These are phyloP conservation scores for Datnioides undecimradiatus DNA, from an alignment of 2,113 vertebrate species.

Conservation along the genomic window DNA sequence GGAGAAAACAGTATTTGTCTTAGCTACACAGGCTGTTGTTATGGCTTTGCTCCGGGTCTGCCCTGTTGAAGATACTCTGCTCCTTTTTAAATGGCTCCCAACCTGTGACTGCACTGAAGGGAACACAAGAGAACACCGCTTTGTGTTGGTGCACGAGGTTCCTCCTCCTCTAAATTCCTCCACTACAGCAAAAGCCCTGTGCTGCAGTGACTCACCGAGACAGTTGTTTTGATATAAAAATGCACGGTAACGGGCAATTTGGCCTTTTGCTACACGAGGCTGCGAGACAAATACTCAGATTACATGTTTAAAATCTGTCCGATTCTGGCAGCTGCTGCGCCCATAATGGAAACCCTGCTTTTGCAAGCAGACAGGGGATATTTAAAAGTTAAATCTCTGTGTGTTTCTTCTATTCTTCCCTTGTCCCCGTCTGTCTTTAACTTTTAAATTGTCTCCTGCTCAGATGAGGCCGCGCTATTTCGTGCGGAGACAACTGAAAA, in stretches of 20 bases:
- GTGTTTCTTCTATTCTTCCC: neutral
- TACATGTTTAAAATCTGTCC: constrained; percentile 43
- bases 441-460: constrained; percentile 44
- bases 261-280: constrained; percentile 55
- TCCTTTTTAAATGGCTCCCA: constrained; percentile 29
- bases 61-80: constrained; percentile 40
- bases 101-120: constrained; percentile 42
- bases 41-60: constrained; percentile 44
- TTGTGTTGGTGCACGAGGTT: constrained; percentile 38
- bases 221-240: constrained; percentile 60
- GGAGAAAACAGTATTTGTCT: constrained; percentile 27
- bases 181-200: constrained; percentile 11
- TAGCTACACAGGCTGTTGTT: constrained; percentile 21
- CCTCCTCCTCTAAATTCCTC: constrained; percentile 38
- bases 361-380: constrained; percentile 24
- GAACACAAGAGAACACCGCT: neutral
- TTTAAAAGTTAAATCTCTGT: constrained; percentile 51
- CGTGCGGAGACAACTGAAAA: constrained; percentile 16
- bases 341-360: constrained; percentile 36
- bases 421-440: constrained; percentile 14
- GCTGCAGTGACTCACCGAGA: constrained; percentile 41
- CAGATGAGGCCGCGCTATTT: constrained; percentile 26
- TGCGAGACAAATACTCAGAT: constrained; percentile 47
- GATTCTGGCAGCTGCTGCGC: constrained; percentile 21
- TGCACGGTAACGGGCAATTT: constrained; percentile 59